Conservation (phyloP, 2,113 vertebrate genomes). For the Thryonomys swinderianus region DNA sequence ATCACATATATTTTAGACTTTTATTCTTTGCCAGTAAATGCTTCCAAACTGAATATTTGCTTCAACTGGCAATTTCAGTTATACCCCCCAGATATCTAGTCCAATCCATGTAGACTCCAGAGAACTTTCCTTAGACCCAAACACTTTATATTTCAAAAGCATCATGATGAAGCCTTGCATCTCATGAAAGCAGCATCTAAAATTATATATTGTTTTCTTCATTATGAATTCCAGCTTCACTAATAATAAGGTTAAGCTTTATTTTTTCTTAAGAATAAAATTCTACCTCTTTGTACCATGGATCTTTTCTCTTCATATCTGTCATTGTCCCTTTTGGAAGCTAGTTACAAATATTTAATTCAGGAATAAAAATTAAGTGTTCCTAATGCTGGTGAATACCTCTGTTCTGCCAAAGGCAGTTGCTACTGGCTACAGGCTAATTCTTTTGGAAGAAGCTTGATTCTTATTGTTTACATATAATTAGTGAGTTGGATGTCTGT, state of each 20-base stretch:
- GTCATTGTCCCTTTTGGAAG: constrained; percentile 32
- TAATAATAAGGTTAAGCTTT: constrained; percentile 53
- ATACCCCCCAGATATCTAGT: neutral
- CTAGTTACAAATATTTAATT: constrained; percentile 58
- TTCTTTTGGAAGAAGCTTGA: constrained; percentile 63
- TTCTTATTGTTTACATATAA: constrained; percentile 70
- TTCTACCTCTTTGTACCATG: constrained; percentile 47
- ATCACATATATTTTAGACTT: constrained; percentile 22
- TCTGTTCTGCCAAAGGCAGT: neutral
- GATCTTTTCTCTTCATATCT: constrained; percentile 6
- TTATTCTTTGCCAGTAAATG: constrained; percentile 38
- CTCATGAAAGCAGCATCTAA: constrained; percentile 50
- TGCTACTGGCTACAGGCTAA: constrained; percentile 66
- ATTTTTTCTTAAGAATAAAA: constrained; percentile 49
- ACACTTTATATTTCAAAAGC: constrained; percentile 41
- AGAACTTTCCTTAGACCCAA: constrained; percentile 38
- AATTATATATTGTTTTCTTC: neutral
- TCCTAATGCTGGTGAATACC: constrained; percentile 57
- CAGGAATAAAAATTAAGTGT: constrained; percentile 60
- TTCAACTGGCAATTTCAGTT: constrained; percentile 1
- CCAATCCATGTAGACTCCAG: neutral
- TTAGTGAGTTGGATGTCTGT: constrained; percentile 60
- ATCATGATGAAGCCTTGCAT: neutral
- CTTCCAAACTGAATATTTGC: constrained; percentile 4
- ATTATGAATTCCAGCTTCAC: constrained; percentile 60